These are phyloP conservation scores for Stegodyphus dumicola DNA, from an alignment of 1,140 invertebrate genomes.

Conservation along the genomic window DNA sequence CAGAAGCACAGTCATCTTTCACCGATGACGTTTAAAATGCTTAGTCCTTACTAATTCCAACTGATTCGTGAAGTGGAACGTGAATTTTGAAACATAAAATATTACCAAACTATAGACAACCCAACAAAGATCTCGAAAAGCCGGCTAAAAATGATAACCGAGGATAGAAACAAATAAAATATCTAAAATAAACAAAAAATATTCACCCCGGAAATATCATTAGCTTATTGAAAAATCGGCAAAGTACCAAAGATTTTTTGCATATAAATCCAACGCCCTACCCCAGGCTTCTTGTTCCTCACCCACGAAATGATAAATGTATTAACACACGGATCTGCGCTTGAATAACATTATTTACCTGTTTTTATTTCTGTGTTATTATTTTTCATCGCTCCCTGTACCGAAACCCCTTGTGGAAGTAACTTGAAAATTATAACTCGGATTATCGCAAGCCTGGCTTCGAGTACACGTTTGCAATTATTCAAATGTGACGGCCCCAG, in stretches of 20 bases:
- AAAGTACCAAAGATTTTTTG: conserved; percentile 19
- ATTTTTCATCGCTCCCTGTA: background rate
- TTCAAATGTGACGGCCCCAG: conserved; percentile 46
- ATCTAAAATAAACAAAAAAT: conserved; percentile 15
- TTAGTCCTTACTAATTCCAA: background rate
- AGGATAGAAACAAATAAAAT: background rate
- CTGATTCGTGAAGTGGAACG: background rate
- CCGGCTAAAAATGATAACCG: no score
- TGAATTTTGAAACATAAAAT: conserved; percentile 19
- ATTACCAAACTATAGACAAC: conserved; percentile 25
- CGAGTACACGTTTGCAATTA: conserved; percentile 28
- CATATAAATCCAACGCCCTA: conserved; percentile 14
- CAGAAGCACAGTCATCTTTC: background rate
- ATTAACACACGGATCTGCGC: conserved; percentile 27
- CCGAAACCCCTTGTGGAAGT: conserved; percentile 28
- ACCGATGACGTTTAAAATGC: background rate
- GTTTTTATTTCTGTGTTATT: conserved; percentile 53
- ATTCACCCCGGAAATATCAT: conserved; percentile 43
- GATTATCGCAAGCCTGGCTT: background rate
- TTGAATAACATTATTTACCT: conserved; percentile 36
- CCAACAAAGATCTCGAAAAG: background rate
- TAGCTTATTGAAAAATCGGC: conserved; percentile 57
- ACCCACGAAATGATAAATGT: conserved; percentile 49
- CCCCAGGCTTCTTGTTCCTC: conserved; percentile 1
- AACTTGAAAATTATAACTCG: conserved; percentile 56